phyloP scores from a whole-genome alignment of 1,140 invertebrate species.

The Trachelipus rathkii region DNA sequence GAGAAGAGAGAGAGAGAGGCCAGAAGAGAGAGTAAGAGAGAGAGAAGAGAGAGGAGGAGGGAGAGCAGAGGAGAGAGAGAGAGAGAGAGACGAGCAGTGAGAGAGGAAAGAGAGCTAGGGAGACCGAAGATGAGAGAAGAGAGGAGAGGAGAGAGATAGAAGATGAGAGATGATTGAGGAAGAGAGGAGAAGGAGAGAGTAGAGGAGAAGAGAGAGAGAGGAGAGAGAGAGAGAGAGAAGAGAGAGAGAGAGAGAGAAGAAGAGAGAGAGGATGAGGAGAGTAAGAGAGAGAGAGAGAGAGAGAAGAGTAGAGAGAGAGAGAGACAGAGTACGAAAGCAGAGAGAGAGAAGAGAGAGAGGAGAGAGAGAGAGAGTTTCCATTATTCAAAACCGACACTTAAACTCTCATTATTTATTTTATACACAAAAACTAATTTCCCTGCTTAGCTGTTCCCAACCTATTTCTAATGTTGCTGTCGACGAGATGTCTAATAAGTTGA shows the following conservation, averaged over 20 bases:
- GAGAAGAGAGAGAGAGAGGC: no score
- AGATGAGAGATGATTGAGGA: not conserved
- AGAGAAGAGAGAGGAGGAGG: not conserved
- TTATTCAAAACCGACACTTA: no score
- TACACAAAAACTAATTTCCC: no score
- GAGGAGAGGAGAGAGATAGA: not conserved
- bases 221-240: not conserved
- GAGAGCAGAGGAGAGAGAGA: not conserved
- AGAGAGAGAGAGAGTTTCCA: no score
- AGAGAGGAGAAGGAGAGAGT: not conserved
- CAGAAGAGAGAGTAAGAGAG: not conserved
- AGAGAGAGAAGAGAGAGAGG: no score
- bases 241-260: not conserved
- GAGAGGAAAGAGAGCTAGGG: not conserved
- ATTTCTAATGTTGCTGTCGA: no score
- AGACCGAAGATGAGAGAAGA: not conserved
- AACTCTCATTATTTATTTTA: no score
- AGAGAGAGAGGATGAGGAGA: not conserved
- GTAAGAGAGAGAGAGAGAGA: not conserved
- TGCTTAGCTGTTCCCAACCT: no score
- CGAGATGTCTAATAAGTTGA: no score
- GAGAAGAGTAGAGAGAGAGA: not conserved
- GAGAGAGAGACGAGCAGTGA: not conserved
- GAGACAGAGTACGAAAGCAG: no score
- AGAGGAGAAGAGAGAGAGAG: not conserved